Percentiles rank a stretch among this genome's conserved stretches.
These are phyloP conservation scores for Xylocopa sonorina DNA, from an alignment of 1,140 invertebrate species.

Conservation along the genomic window DNA sequence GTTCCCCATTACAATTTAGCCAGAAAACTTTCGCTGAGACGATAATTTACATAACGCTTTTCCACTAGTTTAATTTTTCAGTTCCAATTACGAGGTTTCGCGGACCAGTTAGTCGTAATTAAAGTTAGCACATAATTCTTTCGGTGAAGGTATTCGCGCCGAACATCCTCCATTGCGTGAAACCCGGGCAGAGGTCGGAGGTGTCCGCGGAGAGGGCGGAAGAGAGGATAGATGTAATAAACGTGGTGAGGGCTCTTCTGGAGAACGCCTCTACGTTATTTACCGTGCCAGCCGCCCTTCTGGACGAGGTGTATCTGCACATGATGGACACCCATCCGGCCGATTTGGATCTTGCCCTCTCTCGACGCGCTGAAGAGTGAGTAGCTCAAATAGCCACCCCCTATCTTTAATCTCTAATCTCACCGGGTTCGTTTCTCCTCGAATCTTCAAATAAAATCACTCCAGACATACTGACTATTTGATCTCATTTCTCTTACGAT, in stretches of 20 bases:
- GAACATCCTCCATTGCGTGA: conserved; percentile 93
- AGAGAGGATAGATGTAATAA: conserved; percentile 93
- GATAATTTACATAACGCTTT: too few relatives aligned
- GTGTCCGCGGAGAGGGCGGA: conserved; percentile 87
- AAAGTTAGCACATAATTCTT: neutral
- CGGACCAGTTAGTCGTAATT: neutral
- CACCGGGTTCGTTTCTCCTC: too few relatives aligned
- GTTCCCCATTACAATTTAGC: too few relatives aligned
- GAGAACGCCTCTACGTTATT: conserved; percentile 90
- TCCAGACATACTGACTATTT: too few relatives aligned
- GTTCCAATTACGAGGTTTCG: too few relatives aligned
- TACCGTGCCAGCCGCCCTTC: conserved; percentile 88
- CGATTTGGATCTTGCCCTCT: conserved; percentile 85
- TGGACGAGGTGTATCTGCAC: conserved; percentile 93
- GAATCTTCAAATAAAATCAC: neutral
- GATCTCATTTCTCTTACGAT: too few relatives aligned
- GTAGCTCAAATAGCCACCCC: conserved; percentile 54
- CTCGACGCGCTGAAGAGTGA: conserved; percentile 84
- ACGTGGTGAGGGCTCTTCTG: conserved; percentile 91
- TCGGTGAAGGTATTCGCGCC: conserved; percentile 90
- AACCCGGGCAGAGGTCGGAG: conserved; percentile 85
- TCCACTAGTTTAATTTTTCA: neutral
- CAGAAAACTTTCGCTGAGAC: too few relatives aligned
- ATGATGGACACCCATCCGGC: conserved; percentile 92
- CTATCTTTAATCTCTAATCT: neutral